phyloP scores from a whole-genome alignment of 1,140 invertebrate species.

The Pemphigus obesinymphae region DNA sequence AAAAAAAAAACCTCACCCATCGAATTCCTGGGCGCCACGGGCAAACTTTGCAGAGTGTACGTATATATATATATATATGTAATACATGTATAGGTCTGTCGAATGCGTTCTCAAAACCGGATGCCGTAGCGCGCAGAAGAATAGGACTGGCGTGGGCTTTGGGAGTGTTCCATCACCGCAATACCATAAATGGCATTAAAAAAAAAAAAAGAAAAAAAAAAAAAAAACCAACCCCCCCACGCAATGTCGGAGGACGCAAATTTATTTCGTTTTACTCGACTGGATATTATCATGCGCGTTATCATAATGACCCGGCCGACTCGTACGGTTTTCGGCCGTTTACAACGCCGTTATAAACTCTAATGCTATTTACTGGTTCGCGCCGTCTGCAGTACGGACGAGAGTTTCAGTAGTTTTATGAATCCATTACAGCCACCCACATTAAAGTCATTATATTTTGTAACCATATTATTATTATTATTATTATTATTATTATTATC shows the following conservation, averaged over 20 bases:
- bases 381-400: too few relatives aligned
- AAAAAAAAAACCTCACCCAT: constrained; percentile 31
- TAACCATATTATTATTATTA: too few relatives aligned
- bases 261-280: background rate
- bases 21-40: constrained; percentile 25
- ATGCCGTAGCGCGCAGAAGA: constrained; percentile 28
- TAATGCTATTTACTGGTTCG: background rate
- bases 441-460: too few relatives aligned
- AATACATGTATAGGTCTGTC: background rate
- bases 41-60: too few relatives aligned
- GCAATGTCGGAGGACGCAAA: background rate
- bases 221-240: constrained; percentile 37
- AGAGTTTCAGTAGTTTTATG: too few relatives aligned
- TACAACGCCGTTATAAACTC: background rate
- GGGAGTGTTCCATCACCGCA: constrained; percentile 37
- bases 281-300: too few relatives aligned
- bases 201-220: too few relatives aligned
- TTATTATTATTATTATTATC: too few relatives aligned
- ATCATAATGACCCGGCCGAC: background rate
- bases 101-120: background rate
- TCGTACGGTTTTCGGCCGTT: background rate
- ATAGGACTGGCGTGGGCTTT: constrained; percentile 32
- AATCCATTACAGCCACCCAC: too few relatives aligned
- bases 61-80: too few relatives aligned
- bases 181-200: constrained; percentile 39